Conservation (phyloP, 2,797 vertebrate genomes). For the Rousettus madagascariensis region DNA sequence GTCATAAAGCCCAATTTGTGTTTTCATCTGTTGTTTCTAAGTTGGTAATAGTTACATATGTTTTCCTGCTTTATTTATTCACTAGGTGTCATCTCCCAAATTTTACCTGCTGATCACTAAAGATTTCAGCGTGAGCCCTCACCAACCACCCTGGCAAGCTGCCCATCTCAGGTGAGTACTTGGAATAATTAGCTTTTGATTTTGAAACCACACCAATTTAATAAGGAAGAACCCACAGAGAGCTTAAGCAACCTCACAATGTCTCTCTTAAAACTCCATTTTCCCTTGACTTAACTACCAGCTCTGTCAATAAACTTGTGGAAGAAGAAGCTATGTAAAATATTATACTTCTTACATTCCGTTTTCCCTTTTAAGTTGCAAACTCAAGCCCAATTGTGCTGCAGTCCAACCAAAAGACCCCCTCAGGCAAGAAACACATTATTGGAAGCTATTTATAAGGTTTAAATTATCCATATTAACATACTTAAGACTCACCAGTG, state of each 20-base stretch:
- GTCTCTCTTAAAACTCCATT: constrained; percentile 36
- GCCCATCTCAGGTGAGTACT: constrained; percentile 27
- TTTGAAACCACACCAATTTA: constrained; percentile 36
- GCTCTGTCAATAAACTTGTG: constrained; percentile 50
- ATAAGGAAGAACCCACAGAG: constrained; percentile 14
- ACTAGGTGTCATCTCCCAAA: not conserved
- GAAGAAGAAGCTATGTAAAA: constrained; percentile 51
- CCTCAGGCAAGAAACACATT: constrained; percentile 69
- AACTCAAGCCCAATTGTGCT: constrained; percentile 52
- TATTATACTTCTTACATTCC: constrained; percentile 57
- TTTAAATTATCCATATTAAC: constrained; percentile 75
- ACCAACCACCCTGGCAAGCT: not conserved
- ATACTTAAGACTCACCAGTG: constrained; percentile 61
- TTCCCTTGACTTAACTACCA: constrained; percentile 37
- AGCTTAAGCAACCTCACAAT: not conserved
- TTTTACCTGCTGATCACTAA: not conserved
- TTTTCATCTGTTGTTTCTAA: not conserved
- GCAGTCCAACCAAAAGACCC: constrained; percentile 61
- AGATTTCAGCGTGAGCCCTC: not conserved
- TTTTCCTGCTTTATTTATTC: not conserved
- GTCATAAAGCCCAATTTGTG: not conserved
- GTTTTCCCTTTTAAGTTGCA: constrained; percentile 68
- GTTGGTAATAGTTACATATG: not conserved
- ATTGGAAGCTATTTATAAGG: constrained; percentile 71
- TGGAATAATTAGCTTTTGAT: constrained; percentile 27